Evolutionary conservation across 2,797 vertebrate genomes (phyloP).

Genomic region (Pempheris klunzingeri): DNA sequence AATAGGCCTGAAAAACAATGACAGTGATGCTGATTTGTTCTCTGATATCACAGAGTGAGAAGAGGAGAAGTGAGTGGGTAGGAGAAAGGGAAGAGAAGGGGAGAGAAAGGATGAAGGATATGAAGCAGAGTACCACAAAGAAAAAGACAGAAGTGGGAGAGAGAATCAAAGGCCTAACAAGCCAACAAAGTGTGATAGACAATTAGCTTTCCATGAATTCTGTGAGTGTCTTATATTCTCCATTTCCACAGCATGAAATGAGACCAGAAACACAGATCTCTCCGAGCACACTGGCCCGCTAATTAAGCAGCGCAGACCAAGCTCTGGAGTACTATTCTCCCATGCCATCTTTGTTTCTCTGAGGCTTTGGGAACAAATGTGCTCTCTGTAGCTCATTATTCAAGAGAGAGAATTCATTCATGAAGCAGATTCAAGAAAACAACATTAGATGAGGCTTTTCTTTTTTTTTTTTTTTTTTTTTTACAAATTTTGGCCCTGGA

Average conservation of each 20-base stretch:
- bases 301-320: slow-evolving; percentile 59
- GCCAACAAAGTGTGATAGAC: slow-evolving; percentile 50
- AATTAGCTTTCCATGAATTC: slow-evolving; percentile 67
- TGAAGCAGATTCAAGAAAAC: slow-evolving; percentile 36
- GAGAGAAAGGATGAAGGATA: neutral
- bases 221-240: slow-evolving; percentile 52
- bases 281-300: slow-evolving; percentile 44
- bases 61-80: slow-evolving; percentile 13
- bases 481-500: neutral
- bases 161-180: slow-evolving; percentile 65
- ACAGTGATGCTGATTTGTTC: slow-evolving; percentile 52
- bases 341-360: slow-evolving; percentile 55
- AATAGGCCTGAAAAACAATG: slow-evolving; percentile 49
- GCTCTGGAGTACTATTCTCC: slow-evolving; percentile 53
- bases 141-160: slow-evolving; percentile 11
- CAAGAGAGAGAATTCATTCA: slow-evolving; percentile 44
- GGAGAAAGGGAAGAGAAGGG: neutral
- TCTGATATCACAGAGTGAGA: slow-evolving; percentile 42
- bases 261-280: slow-evolving; percentile 38
- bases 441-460: slow-evolving; percentile 7
- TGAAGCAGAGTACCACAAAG: slow-evolving; percentile 12
- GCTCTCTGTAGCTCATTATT: slow-evolving; percentile 58
- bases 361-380: slow-evolving; percentile 64
- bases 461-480: neutral
- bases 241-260: slow-evolving; percentile 45